Percentiles rank a stretch among this genome's conserved stretches.
Evolutionary conservation across 2,888 invertebrate genomes (phyloP).

Genomic region (Pandemis corylana): DNA sequence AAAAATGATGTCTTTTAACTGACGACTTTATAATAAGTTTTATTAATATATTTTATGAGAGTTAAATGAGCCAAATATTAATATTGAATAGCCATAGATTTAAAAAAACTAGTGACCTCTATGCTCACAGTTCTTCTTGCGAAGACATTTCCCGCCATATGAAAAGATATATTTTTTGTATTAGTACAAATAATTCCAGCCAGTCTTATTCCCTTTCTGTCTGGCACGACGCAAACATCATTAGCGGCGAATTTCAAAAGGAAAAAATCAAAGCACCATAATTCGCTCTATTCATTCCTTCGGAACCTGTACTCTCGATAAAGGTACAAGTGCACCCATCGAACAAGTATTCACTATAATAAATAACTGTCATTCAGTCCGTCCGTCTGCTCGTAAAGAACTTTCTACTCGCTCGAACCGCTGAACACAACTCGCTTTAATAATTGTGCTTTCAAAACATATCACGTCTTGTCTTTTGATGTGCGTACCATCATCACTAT

Average conservation of each 20-base stretch:
- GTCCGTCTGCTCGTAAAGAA: constrained; percentile 59
- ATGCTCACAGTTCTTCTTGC: neutral
- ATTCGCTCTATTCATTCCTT: constrained; percentile 41
- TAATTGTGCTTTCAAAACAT: constrained; percentile 54
- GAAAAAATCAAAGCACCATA: constrained; percentile 35
- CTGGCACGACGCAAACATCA: constrained; percentile 28
- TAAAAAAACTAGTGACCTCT: neutral
- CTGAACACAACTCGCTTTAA: constrained; percentile 46
- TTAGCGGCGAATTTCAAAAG: constrained; percentile 37
- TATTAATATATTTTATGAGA: neutral
- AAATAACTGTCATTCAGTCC: constrained; percentile 61
- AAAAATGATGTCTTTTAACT: neutral
- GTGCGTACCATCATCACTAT: constrained; percentile 35
- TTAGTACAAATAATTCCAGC: constrained; percentile 20
- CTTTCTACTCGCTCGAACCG: constrained; percentile 63
- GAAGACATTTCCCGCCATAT: neutral
- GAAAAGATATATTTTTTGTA: neutral
- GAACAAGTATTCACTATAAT: constrained; percentile 50
- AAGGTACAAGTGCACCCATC: constrained; percentile 45
- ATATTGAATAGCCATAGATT: too few relatives aligned
- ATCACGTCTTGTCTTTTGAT: constrained; percentile 45
- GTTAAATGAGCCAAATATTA: too few relatives aligned
- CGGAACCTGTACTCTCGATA: constrained; percentile 40
- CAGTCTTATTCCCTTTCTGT: constrained; percentile 20
- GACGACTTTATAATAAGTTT: too few relatives aligned